Evolutionary conservation across 2,797 vertebrate species (phyloP).

Genomic region (Xerus rutilus): DNA sequence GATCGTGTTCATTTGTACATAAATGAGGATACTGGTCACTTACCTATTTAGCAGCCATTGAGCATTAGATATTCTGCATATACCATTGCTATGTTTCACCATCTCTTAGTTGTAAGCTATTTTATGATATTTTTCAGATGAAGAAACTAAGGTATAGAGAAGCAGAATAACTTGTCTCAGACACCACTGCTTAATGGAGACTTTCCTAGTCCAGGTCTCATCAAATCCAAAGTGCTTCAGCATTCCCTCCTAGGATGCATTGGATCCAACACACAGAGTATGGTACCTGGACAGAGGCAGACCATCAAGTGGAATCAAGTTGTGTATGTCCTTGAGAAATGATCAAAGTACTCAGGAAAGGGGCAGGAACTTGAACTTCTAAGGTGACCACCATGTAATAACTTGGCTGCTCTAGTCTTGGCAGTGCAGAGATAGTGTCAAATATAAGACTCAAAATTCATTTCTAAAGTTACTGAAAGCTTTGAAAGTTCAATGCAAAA

Average conservation of each 20-base stretch:
- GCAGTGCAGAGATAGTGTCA: slow-evolving; percentile 21
- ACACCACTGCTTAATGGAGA: background rate
- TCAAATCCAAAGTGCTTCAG: background rate
- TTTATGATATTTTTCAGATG: background rate
- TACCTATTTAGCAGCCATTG: background rate
- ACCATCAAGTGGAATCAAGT: background rate
- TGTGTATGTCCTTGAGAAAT: slow-evolving; percentile 45
- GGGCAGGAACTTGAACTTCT: slow-evolving; percentile 53
- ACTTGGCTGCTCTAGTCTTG: background rate
- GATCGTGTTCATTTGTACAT: background rate
- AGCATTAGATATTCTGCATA: fast-evolving
- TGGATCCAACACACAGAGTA: background rate
- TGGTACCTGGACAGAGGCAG: background rate
- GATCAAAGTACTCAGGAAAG: slow-evolving; percentile 52
- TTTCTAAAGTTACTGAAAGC: slow-evolving; percentile 61
- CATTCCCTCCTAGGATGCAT: background rate
- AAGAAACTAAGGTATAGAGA: background rate
- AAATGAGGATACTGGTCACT: background rate
- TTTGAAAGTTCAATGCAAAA: slow-evolving; percentile 46
- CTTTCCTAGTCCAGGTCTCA: background rate
- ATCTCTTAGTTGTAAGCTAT: background rate
- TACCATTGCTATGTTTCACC: background rate
- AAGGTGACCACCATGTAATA: slow-evolving; percentile 47
- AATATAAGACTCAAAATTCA: slow-evolving; percentile 60
- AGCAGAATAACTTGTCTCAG: background rate